Conservation (phyloP, 2,888 invertebrate species). For the Polydrusus tereticollis region DNA sequence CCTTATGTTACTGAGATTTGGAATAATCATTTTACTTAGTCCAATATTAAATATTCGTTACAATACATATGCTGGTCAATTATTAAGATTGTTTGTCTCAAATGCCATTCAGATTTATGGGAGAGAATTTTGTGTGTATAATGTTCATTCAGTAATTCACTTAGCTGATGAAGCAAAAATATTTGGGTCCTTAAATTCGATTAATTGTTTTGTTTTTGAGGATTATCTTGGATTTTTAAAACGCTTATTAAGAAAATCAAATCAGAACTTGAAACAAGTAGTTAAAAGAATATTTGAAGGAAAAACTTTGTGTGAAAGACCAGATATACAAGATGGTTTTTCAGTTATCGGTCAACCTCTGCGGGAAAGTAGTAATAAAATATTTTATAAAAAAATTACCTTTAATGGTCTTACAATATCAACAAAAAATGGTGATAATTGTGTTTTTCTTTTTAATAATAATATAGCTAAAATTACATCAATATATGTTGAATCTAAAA, state of each 20-base stretch:
- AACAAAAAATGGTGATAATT: no score
- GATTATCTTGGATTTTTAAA: slow-evolving; percentile 24
- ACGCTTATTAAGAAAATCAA: neutral
- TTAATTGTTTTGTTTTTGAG: slow-evolving; percentile 26
- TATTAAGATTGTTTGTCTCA: neutral
- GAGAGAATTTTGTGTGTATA: slow-evolving; percentile 25
- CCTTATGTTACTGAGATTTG: neutral
- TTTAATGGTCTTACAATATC: no score
- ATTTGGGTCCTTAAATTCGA: neutral
- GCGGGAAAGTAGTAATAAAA: no score
- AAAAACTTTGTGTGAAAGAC: no score
- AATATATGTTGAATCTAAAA: no score
- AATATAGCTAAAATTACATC: no score
- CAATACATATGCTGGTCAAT: neutral
- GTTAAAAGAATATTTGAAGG: neutral
- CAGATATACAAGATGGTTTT: no score
- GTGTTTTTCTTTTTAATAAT: no score
- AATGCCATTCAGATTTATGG: neutral
- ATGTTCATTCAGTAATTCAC: slow-evolving; percentile 28
- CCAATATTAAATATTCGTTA: neutral
- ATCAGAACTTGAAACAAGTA: neutral
- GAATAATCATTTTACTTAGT: neutral
- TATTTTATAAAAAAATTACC: no score
- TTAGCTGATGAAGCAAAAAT: slow-evolving; percentile 15
- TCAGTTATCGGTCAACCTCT: no score